Evolutionary conservation across 2,888 invertebrate species (phyloP), one percentile per base, ranked within the genome.

Genomic region (Habroteleia sp.): DNA sequence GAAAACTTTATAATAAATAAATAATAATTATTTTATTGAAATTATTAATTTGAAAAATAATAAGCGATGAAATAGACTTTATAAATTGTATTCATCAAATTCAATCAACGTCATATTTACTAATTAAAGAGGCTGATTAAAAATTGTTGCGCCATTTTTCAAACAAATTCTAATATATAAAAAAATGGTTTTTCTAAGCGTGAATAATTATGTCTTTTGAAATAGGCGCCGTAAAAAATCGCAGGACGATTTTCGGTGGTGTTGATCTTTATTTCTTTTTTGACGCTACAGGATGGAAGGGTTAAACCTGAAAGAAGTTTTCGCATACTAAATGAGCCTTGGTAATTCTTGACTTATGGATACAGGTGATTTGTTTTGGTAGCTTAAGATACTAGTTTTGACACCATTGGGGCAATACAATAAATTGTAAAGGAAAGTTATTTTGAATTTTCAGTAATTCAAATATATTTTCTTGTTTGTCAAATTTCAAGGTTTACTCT

Each of bases 351-450:
- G 37, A 44, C 13, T 52, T 60, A 39, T 39, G 50, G 16, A 46
- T 39, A 41, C 27, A 23, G 14, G 41, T 25, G 8, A 58, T 56
- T 56, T 56, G 54, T 56, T 56, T 29, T 41, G 56, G 56, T 56
- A 56, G 56, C 27, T 29, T 11, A 17, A 54, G 17, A 7, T 17
- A 41, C 41, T 27, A 20, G 41, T 56, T 56, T 56, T 56, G 56
- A 41, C 56, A 56, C 56, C 27, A 17, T 10, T 16, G 7, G 8
- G 31, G 11, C 31, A 17, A 10, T n/a, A 13, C n/a, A n/a, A n/a
- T n/a, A n/a, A n/a, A n/a, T n/a, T n/a, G n/a, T 13, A 6, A 16
- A 41, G 27, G 16, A 31, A 41, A 20, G 23, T 29, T 20, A 42
- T 17, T 29, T 56, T 56, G 41, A n/a, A n/a, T n/a, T n/a, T n/a